Percentiles rank a stretch among this genome's conserved stretches.
phyloP scores from a whole-genome alignment of 2,888 invertebrate species.

The Troilus luridus region DNA sequence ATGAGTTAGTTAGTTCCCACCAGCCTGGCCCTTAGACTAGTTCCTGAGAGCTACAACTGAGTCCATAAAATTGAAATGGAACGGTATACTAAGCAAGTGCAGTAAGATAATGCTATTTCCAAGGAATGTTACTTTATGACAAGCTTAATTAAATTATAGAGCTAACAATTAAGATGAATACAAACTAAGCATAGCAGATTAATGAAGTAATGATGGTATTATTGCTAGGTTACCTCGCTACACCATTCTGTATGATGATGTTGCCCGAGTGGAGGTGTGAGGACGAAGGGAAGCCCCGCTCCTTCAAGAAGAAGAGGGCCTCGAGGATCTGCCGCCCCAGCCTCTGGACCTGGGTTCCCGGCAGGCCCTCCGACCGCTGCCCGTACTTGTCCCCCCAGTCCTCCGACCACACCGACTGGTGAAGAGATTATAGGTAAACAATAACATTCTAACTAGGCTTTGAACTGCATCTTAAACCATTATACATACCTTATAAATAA shows the following conservation, averaged over 20 bases:
- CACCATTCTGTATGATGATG: slow-evolving; percentile 91
- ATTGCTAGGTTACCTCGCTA: slow-evolving; percentile 78
- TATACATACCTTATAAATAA: slow-evolving; percentile 83
- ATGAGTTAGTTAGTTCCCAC: no score
- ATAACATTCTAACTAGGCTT: no score
- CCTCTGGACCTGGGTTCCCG: slow-evolving; percentile 85
- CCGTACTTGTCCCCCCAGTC: slow-evolving; percentile 85
- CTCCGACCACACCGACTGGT: slow-evolving; percentile 85
- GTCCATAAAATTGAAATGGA: no score
- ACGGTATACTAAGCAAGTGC: no score
- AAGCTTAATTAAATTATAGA: no score
- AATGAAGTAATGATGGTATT: neutral
- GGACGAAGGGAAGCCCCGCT: slow-evolving; percentile 89
- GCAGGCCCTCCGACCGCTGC: slow-evolving; percentile 78
- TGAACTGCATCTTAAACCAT: no score
- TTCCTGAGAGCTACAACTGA: no score
- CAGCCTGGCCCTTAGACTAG: no score
- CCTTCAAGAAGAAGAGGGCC: slow-evolving; percentile 86
- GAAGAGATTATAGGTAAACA: neutral
- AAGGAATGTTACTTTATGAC: no score
- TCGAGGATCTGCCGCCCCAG: slow-evolving; percentile 91
- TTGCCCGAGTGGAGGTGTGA: slow-evolving; percentile 92
- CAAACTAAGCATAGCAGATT: neutral
- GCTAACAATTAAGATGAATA: neutral
- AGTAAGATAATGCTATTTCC: no score